Evolutionary conservation across 2,797 vertebrate species (phyloP).

Genomic region (Alfaro cultratus): DNA sequence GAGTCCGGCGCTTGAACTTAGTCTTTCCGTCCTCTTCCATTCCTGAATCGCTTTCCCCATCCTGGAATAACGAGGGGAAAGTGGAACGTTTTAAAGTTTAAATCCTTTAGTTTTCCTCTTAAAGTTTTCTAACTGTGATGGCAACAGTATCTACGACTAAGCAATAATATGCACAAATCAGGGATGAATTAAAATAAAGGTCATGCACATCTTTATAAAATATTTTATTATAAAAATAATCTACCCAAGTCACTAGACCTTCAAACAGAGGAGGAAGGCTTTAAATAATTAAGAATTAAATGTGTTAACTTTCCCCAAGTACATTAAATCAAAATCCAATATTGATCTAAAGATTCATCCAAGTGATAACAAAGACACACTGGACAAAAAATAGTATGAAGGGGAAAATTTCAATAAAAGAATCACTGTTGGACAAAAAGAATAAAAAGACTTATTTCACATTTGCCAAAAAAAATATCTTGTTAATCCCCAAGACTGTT

Average conservation of each 20-base stretch:
- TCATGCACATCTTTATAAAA: not conserved
- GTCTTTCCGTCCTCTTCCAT: constrained; percentile 78
- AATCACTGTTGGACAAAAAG: not conserved
- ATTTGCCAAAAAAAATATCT: not conserved
- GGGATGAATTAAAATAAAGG: not conserved
- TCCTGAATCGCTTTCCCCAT: constrained; percentile 66
- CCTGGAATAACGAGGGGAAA: constrained; percentile 56
- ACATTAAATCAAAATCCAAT: too few relatives aligned
- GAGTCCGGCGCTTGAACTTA: constrained; percentile 89
- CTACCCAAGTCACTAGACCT: not conserved
- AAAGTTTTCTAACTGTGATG: not conserved
- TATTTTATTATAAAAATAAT: not conserved
- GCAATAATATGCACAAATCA: too few relatives aligned
- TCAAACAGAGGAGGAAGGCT: not conserved
- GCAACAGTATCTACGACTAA: not conserved
- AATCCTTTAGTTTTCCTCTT: not conserved
- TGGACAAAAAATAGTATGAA: not conserved
- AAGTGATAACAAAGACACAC: not conserved
- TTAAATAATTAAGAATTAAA: not conserved
- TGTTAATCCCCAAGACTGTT: not conserved
- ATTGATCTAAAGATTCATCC: not conserved
- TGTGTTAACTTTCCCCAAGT: too few relatives aligned
- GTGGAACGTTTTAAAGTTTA: constrained; percentile 41
- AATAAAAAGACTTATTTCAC: not conserved
- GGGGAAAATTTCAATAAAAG: not conserved